Base-by-base conservation (phyloP, 2,113 vertebrate species). In the Odocoileus hemionus region DNA sequence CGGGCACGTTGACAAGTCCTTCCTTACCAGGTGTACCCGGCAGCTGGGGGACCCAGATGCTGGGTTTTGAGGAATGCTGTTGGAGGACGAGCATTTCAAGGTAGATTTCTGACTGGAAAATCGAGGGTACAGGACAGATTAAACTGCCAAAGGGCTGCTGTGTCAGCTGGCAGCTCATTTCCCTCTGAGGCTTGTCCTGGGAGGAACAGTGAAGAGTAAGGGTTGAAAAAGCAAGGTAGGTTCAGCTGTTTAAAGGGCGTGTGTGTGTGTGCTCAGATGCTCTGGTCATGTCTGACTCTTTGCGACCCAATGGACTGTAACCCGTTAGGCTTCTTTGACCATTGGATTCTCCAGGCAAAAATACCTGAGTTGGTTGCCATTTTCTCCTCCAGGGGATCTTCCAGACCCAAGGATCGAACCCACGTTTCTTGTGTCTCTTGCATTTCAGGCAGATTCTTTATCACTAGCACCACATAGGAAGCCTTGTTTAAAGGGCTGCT, bases 171-270 rank as follows among this genome's bases (percentile, higher is more conserved):
- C 76, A 5, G 23, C 28, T 39, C 13, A 6, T 9, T 43, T 45
- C 55, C 43, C 54, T 54, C 45, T 23, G 26, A 28, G 12, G 39
- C 28, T 30, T 13, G 64, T 17, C n/a, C 26, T 5, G 43, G 88
- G 64, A 36, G 23, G 57, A 7, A 25, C 2, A 13, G 57, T 14
- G 50, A 58, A 30, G 78, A 16, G 61, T 13, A 19, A 3, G 9
- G 10, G 4, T 30, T 0, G 1, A 17, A 39, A n/a, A 85, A 39
- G 33, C 17, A 6, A 16, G 0, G 25, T 1, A 17, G 14, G 57
- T 1, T 4, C 1, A n/a, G 86, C 33, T 45, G 28, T n/a, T 84
- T 2, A 4, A n/a, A 60, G 26, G 70, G 36, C 2, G 2, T 23
- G n/a, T 70, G 64, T 70, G 47, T 13, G 9, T 70, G 67, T 23